These are phyloP conservation scores for Achroia grisella DNA, from an alignment of 1,140 invertebrate species.

Conservation along the genomic window DNA sequence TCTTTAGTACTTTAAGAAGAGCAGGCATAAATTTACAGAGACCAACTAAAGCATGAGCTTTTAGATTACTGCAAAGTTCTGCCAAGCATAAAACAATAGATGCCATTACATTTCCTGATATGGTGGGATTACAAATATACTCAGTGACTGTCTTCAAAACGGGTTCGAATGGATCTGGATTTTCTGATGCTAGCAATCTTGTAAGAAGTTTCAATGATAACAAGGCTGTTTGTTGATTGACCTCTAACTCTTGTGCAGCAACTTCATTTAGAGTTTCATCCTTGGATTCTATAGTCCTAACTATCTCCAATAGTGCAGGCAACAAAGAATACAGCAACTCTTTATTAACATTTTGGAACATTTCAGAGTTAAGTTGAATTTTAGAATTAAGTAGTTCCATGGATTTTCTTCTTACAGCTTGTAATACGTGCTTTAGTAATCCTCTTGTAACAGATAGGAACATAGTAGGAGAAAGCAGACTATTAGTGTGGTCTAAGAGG, in stretches of 20 bases:
- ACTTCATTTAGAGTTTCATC: slow-evolving; percentile 45
- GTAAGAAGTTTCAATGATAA: slow-evolving; percentile 88
- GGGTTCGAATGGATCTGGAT: slow-evolving; percentile 78
- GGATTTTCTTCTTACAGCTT: slow-evolving; percentile 83
- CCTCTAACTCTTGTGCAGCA: slow-evolving; percentile 73
- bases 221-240: slow-evolving; percentile 86
- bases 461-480: slow-evolving; percentile 82
- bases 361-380: slow-evolving; percentile 79
- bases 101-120: slow-evolving; percentile 81
- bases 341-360: slow-evolving; percentile 71
- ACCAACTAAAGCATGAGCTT: slow-evolving; percentile 81
- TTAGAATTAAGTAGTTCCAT: slow-evolving; percentile 89
- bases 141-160: slow-evolving; percentile 78
- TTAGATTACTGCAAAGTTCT: slow-evolving; percentile 83
- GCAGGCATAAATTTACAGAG: slow-evolving; percentile 86
- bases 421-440: slow-evolving; percentile 80
- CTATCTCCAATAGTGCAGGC: slow-evolving; percentile 76
- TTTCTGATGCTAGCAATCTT: slow-evolving; percentile 77
- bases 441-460: slow-evolving; percentile 85
- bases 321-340: slow-evolving; percentile 75
- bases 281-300: slow-evolving; percentile 74
- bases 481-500: slow-evolving; percentile 83
- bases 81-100: slow-evolving; percentile 86
- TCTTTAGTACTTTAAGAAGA: slow-evolving; percentile 78
- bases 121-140: slow-evolving; percentile 75